Percentiles rank a stretch among this genome's conserved stretches.
These are phyloP conservation scores for Eutrigla gurnardus DNA, from an alignment of 2,797 vertebrate species.

Conservation along the genomic window DNA sequence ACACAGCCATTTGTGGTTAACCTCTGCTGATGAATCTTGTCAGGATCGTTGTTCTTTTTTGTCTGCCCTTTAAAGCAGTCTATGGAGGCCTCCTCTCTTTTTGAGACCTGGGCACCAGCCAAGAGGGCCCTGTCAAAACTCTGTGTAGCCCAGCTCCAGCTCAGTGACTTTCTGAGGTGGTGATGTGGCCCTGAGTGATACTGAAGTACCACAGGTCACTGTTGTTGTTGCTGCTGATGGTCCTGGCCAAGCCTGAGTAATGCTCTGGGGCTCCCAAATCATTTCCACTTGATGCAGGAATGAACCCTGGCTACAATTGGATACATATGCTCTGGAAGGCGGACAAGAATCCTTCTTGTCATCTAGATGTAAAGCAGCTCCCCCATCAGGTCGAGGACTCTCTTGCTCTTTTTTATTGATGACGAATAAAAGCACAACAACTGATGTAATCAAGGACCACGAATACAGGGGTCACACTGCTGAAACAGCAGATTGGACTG, in stretches of 20 bases:
- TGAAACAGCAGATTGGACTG: slow-evolving; percentile 61
- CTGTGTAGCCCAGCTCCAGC: slow-evolving; percentile 39
- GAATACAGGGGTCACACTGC: slow-evolving; percentile 31
- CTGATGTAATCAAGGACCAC: slow-evolving; percentile 55
- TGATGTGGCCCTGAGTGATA: slow-evolving; percentile 49
- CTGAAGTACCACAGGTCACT: slow-evolving; percentile 56
- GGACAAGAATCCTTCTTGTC: slow-evolving; percentile 59
- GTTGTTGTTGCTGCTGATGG: slow-evolving; percentile 54
- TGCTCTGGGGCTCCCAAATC: slow-evolving; percentile 72
- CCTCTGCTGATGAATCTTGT: slow-evolving; percentile 74
- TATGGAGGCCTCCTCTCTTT: slow-evolving; percentile 52
- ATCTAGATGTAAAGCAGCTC: slow-evolving; percentile 48
- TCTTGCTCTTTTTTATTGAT: slow-evolving; percentile 46
- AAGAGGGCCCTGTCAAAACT: slow-evolving; percentile 49
- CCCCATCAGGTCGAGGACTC: slow-evolving; percentile 47
- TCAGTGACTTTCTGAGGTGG: slow-evolving; percentile 42
- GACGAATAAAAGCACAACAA: slow-evolving; percentile 53
- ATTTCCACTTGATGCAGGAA: slow-evolving; percentile 75
- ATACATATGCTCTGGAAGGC: slow-evolving; percentile 63
- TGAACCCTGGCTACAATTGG: slow-evolving; percentile 69
- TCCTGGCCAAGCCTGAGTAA: slow-evolving; percentile 75
- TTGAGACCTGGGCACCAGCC: slow-evolving; percentile 66
- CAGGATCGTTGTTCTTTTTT: slow-evolving; percentile 63
- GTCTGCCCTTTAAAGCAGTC: slow-evolving; percentile 64
- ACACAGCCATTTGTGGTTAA: slow-evolving; percentile 72